Conservation (phyloP, 2,888 invertebrate genomes). For the Ochropleura plecta region DNA sequence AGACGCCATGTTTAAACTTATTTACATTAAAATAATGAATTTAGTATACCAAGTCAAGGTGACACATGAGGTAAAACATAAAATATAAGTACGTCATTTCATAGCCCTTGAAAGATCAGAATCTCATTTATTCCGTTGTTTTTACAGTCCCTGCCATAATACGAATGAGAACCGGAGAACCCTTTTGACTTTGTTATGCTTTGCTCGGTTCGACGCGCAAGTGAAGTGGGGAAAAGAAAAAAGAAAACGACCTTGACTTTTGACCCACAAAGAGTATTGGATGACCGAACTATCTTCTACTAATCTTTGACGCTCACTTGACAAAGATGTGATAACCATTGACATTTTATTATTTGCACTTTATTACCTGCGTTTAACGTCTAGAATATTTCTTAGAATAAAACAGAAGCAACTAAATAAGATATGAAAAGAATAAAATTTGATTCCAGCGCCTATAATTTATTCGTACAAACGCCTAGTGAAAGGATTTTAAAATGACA, state of each 20-base stretch:
- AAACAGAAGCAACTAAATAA: not conserved
- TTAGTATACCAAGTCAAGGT: not conserved
- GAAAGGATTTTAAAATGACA: not conserved
- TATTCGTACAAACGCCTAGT: not conserved
- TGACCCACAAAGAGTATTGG: slow-evolving; percentile 30
- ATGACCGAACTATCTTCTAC: slow-evolving; percentile 42
- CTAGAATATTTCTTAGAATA: not conserved
- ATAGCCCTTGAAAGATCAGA: slow-evolving; percentile 16
- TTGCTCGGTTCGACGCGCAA: not conserved
- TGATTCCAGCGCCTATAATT: not conserved
- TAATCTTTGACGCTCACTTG: slow-evolving; percentile 9
- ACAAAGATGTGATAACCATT: slow-evolving; percentile 25
- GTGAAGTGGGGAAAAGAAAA: slow-evolving; percentile 38
- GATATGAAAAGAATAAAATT: too few species aligned
- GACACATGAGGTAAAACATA: not conserved
- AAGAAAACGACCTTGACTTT: slow-evolving; percentile 57
- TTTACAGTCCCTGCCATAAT: slow-evolving; percentile 26
- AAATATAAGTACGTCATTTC: slow-evolving; percentile 5
- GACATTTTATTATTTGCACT: not conserved
- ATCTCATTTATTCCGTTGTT: slow-evolving; percentile 40
- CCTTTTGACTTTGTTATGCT: slow-evolving; percentile 52
- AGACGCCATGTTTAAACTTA: not conserved
- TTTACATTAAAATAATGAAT: not conserved
- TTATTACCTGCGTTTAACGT: not conserved
- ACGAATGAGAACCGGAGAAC: slow-evolving; percentile 28